A percentile compares a stretch with the other conserved stretches of the same genome.
Evolutionary conservation across 2,888 invertebrate species (phyloP).

Genomic region (Odontothrips loti): DNA sequence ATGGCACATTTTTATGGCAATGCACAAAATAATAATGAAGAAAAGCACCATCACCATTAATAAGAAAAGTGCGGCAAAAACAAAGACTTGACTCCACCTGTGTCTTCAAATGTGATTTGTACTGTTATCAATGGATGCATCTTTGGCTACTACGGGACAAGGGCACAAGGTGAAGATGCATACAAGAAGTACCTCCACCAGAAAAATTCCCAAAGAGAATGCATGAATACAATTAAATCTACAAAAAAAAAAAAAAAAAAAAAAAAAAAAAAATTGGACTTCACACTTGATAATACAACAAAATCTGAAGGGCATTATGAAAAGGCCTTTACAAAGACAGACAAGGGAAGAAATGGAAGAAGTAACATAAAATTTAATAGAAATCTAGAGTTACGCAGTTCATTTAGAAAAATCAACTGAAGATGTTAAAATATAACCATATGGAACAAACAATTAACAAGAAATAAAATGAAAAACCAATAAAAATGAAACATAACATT

Average conservation of each 20-base stretch:
- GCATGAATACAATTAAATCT: background rate
- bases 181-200: slow-evolving; percentile 18
- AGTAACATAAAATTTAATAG: background rate
- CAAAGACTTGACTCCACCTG: too few species aligned
- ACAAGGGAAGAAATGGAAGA: background rate
- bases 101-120: background rate
- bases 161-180: background rate
- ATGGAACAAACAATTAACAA: background rate
- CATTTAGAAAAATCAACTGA: background rate
- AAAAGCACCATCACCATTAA: background rate
- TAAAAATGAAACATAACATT: background rate
- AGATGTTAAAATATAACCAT: background rate
- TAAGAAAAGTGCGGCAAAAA: background rate
- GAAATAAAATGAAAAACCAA: background rate
- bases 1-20: slow-evolving; percentile 14
- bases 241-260: background rate
- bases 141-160: background rate
- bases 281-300: background rate
- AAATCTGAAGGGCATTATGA: too few species aligned
- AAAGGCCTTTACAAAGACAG: too few species aligned
- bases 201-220: background rate
- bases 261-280: background rate
- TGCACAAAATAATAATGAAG: background rate
- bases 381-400: background rate
- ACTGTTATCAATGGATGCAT: background rate